Percentiles rank a stretch among this genome's conserved stretches.
Evolutionary conservation across 92 coral and sea anemone species (phyloP).

Genomic region (Epizoanthus stellaris): DNA sequence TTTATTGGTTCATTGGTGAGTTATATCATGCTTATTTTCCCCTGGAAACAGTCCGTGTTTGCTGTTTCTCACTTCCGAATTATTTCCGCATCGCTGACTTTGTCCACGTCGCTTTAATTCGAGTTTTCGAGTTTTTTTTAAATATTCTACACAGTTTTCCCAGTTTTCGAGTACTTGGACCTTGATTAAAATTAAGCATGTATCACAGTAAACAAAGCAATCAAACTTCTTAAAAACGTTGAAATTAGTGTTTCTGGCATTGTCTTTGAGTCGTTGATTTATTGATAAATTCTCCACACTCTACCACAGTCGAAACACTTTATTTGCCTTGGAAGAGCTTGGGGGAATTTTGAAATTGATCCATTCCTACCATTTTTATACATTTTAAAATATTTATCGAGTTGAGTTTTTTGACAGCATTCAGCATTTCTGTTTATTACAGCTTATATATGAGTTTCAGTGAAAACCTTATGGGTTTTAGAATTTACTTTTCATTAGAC

Average conservation of each 20-base stretch:
- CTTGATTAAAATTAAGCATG: neutral
- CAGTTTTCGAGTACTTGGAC: neutral
- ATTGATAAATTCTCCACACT: constrained; percentile 5
- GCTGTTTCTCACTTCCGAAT: constrained; percentile 14
- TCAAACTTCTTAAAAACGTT: neutral
- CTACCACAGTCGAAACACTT: constrained; percentile 7
- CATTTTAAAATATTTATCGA: neutral
- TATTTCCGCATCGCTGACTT: neutral
- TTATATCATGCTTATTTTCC: neutral
- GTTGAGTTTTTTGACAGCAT: neutral
- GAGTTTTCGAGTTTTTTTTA: neutral
- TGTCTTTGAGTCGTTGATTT: constrained; percentile 6
- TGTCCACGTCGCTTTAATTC: neutral
- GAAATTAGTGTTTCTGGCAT: neutral
- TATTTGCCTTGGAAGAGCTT: neutral
- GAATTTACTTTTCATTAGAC: constrained; percentile 1
- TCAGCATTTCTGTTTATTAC: constrained; percentile 3
- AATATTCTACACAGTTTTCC: neutral
- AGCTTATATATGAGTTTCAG: constrained; percentile 7
- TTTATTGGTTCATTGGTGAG: too few species aligned
- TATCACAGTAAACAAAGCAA: constrained; percentile 3
- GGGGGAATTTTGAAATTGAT: constrained; percentile 1
- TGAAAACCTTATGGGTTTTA: constrained; percentile 11
- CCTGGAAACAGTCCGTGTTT: constrained; percentile 2
- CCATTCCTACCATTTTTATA: constrained; percentile 3